phyloP scores from a whole-genome alignment of 2,888 invertebrate species.

The Pachycephus smyrnensis region DNA sequence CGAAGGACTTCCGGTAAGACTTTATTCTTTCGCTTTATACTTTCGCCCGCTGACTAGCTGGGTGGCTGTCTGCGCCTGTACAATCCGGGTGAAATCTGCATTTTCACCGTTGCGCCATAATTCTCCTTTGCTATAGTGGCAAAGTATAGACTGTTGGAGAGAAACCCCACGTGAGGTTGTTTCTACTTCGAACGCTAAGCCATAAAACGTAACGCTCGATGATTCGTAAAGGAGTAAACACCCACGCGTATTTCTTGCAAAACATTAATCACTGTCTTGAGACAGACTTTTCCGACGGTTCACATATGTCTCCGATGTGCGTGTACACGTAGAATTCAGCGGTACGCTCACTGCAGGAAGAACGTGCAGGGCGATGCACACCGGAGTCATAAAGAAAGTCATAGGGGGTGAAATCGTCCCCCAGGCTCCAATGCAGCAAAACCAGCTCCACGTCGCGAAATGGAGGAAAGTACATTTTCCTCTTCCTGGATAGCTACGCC shows the following conservation, averaged over 20 bases:
- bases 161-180: background rate
- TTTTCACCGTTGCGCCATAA: background rate
- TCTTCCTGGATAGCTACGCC: background rate
- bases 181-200: background rate
- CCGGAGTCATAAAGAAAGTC: background rate
- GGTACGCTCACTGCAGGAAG: background rate
- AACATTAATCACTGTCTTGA: constrained; percentile 1
- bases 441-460: background rate
- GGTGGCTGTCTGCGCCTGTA: too few relatives aligned
- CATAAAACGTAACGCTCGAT: background rate
- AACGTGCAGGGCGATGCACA: background rate
- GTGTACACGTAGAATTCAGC: background rate
- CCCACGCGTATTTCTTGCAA: background rate
- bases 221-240: background rate
- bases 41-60: background rate
- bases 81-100: background rate
- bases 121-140: background rate
- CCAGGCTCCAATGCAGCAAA: background rate
- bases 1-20: background rate
- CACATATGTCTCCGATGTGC: background rate
- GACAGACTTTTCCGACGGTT: background rate
- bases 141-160: background rate
- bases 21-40: background rate
- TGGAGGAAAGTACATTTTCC: background rate
- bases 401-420: background rate